Base-by-base conservation (phyloP, 2,888 invertebrate species). In the Gortyna flavago region DNA sequence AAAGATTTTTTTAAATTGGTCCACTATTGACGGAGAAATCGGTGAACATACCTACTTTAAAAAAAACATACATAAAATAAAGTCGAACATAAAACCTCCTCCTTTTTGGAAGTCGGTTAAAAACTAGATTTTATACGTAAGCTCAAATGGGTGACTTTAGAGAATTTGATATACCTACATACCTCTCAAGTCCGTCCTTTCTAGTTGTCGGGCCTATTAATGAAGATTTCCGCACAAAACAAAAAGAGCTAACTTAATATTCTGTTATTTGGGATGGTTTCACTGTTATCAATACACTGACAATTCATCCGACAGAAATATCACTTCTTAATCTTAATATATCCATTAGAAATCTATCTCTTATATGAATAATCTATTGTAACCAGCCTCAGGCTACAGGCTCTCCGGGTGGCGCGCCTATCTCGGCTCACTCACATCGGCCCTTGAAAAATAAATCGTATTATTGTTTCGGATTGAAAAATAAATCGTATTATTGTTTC, bases 361-460 rank as follows among this genome's bases (percentile, higher is more conserved):
- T 57, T n/a, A n/a, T n/a, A 16, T 61, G 66, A 61, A 72, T 85
- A 85, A 81, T 75, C 62, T 66, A 51, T 57, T 62, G 18, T 62
- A 57, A 59, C 57, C 77, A 38, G 81, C 0, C 41, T 32, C 57
- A 35, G 32, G 25, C 32, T 18, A 51, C 35, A 41, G 48, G 25
- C 32, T 29, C 35, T 25, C 25, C 35, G 51, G 66, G 72, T 21
- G 61, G 35, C 35, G 57, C 3, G 74, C 62, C 59, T 64, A 72
- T 75, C 69, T 65, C 38, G 59, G 66, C 65, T 41, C 35, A 35
- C 35, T 35, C 35, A 35, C 35, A 35, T 4, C 72, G 44, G 44
- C 32, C 51, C 54, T n/a, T 11, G n/a, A 57, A 57, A 57, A n/a
- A 5, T n/a, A 54, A 54, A 54, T 11, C 9, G 11, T 54, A 54